Evolutionary conservation across 64 coral and sea anemone species (phyloP).

Genomic region (Platygyra sinensis): DNA sequence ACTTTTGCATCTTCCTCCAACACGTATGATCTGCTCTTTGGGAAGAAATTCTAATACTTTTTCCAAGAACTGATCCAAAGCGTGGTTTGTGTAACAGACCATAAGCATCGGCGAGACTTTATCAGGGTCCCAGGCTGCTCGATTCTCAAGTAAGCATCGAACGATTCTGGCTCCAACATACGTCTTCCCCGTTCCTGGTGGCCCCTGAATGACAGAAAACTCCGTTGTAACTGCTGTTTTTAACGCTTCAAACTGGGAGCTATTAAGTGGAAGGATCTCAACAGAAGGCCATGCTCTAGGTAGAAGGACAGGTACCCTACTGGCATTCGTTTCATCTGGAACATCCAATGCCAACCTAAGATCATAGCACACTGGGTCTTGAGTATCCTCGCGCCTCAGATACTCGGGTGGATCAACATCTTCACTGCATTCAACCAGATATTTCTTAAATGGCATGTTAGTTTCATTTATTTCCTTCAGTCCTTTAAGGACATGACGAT

Average conservation of each 20-base stretch:
- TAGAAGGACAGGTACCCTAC: constrained; percentile 41
- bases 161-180: constrained; percentile 87
- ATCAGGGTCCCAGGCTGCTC: neutral
- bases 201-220: constrained; percentile 90
- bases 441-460: constrained; percentile 44
- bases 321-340: neutral
- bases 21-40: constrained; percentile 24
- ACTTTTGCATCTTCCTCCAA: constrained; percentile 59
- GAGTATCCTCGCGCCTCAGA: neutral
- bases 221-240: constrained; percentile 74
- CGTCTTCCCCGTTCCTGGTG: constrained; percentile 89
- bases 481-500: constrained; percentile 71
- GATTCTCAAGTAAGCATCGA: constrained; percentile 52
- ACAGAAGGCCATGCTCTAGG: constrained; percentile 50
- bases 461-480: constrained; percentile 53
- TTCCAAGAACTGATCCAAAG: constrained; percentile 63
- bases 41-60: constrained; percentile 44
- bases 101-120: constrained; percentile 40
- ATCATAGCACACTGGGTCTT: constrained; percentile 13
- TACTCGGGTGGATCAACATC: constrained; percentile 50
- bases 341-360: constrained; percentile 33
- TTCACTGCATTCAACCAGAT: constrained; percentile 20
- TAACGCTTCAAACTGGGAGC: constrained; percentile 74
- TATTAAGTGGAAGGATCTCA: constrained; percentile 43
- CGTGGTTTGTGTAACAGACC: constrained; percentile 67